phyloP scores from a whole-genome alignment of 2,113 vertebrate genomes.

The Elephas maximus region DNA sequence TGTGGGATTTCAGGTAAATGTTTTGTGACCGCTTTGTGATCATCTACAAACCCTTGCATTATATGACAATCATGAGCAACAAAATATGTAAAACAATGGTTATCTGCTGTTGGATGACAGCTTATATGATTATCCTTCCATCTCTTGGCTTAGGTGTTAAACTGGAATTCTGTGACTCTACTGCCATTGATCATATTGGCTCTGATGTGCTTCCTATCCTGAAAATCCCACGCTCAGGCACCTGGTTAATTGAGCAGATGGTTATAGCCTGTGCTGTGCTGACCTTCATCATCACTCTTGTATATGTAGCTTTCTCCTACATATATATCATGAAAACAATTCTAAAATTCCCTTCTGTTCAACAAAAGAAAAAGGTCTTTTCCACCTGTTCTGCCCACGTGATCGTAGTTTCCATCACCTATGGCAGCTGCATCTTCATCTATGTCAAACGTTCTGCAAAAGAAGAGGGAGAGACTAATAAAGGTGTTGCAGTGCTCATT shows the following conservation, averaged over 20 bases:
- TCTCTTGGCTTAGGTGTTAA: background rate
- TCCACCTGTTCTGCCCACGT: too few relatives aligned
- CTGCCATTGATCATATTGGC: constrained; percentile 5
- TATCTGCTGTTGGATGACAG: background rate
- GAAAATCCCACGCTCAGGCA: constrained; percentile 44
- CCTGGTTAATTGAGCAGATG: background rate
- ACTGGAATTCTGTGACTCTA: constrained; percentile 55
- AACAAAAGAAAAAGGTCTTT: too few relatives aligned
- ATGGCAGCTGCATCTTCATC: too few relatives aligned
- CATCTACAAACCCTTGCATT: constrained; percentile 69
- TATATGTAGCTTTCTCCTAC: too few relatives aligned
- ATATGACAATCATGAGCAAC: constrained; percentile 38
- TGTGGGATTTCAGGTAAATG: background rate
- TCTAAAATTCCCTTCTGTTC: too few relatives aligned
- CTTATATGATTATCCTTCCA: background rate
- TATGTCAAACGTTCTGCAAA: too few relatives aligned
- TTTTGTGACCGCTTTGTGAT: constrained; percentile 62
- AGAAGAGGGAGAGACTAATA: background rate
- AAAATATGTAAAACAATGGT: constrained; percentile 42
- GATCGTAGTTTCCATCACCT: too few relatives aligned
- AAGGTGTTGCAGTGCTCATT: constrained; percentile 3
- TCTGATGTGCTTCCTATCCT: constrained; percentile 8
- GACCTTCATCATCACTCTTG: too few relatives aligned
- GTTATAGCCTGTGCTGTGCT: background rate
- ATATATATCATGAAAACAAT: too few relatives aligned